Conservation (phyloP, 2,888 invertebrate genomes). For the Platycheirus albimanus region DNA sequence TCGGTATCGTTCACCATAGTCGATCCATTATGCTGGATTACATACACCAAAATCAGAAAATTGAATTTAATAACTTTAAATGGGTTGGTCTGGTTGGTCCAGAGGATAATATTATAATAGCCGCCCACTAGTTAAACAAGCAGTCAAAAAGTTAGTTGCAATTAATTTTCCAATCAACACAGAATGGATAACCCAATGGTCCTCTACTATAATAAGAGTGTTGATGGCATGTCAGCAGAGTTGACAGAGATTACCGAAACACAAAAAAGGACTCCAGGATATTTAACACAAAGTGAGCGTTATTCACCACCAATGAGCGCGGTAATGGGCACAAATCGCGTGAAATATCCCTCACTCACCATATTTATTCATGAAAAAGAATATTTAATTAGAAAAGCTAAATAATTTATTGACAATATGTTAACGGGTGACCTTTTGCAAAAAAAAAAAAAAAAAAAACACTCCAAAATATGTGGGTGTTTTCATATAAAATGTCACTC, state of each 20-base stretch:
- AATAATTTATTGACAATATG: background rate
- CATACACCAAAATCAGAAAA: conserved; percentile 17
- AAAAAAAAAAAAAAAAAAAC: too few species aligned
- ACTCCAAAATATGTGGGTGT: too few species aligned
- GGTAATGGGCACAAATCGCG: conserved; percentile 14
- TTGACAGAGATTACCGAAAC: conserved; percentile 24
- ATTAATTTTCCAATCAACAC: conserved; percentile 58
- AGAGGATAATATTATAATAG: background rate
- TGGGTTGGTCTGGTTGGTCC: background rate
- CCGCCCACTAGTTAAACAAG: conserved; percentile 30
- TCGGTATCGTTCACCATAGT: background rate
- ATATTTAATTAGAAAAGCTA: background rate
- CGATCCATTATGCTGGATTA: background rate
- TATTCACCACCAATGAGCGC: conserved; percentile 19
- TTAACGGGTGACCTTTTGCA: background rate
- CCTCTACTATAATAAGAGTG: conserved; percentile 18
- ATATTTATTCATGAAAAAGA: conserved; percentile 13
- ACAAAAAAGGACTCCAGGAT: conserved; percentile 18
- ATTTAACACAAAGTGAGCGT: conserved; percentile 29
- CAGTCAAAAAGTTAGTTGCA: conserved; percentile 60
- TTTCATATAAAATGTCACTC: conserved; percentile 1
- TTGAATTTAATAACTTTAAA: conserved; percentile 25
- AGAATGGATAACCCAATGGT: background rate
- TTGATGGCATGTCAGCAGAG: conserved; percentile 35
- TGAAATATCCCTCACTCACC: conserved; percentile 5